These are phyloP conservation scores for Baryphthengus martii DNA, from an alignment of 2,113 vertebrate genomes.

Conservation along the genomic window DNA sequence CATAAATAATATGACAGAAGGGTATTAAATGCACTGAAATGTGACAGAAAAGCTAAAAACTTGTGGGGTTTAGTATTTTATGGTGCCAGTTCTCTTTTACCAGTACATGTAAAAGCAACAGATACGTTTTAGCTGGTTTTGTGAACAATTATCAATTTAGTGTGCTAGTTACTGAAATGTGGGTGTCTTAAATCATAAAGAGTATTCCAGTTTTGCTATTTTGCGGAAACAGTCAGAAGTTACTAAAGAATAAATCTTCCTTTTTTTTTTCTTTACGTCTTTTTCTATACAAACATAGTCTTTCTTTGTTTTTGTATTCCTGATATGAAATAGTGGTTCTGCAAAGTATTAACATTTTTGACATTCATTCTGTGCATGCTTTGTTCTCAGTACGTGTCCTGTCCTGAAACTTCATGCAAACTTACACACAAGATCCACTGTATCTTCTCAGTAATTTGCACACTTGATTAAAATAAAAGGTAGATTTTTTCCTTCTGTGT, in stretches of 20 bases:
- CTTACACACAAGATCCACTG: rapidly evolving
- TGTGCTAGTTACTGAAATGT: slow-evolving; percentile 28
- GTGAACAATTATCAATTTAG: slow-evolving; percentile 56
- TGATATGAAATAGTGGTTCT: neutral
- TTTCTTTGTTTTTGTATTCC: neutral
- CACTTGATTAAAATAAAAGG: neutral
- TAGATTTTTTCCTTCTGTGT: rapidly evolving
- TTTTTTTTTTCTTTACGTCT: neutral
- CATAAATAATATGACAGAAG: slow-evolving; percentile 78
- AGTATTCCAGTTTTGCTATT: neutral
- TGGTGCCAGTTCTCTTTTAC: slow-evolving; percentile 48
- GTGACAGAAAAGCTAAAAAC: slow-evolving; percentile 75
- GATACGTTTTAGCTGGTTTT: slow-evolving; percentile 61
- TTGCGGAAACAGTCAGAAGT: neutral
- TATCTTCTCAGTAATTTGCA: neutral
- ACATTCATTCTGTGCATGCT: neutral
- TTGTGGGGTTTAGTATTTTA: slow-evolving; percentile 73
- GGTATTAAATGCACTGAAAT: slow-evolving; percentile 81
- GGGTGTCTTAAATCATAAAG: slow-evolving; percentile 8
- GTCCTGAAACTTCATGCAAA: neutral
- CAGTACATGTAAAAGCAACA: slow-evolving; percentile 66
- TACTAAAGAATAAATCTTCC: neutral
- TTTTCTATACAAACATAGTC: neutral
- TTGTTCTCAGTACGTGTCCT: neutral
- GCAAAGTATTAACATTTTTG: neutral